phyloP scores from a whole-genome alignment of 2,888 invertebrate genomes.

The Rhamphomyia laevipes region DNA sequence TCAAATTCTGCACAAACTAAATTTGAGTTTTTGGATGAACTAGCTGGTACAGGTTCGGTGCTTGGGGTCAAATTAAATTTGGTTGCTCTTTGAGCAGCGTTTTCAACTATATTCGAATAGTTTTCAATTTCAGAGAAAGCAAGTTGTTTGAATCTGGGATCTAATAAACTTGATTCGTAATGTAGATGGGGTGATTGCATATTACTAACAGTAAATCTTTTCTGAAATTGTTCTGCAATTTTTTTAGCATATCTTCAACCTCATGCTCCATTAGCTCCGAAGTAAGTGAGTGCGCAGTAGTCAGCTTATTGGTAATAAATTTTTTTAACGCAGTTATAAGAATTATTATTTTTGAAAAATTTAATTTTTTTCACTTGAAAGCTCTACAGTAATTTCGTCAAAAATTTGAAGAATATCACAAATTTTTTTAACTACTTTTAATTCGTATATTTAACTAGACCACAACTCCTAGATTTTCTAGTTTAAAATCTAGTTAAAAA shows the following conservation, averaged over 20 bases:
- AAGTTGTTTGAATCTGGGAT: constrained; percentile 17
- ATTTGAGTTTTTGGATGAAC: neutral
- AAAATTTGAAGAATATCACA: constrained; percentile 5
- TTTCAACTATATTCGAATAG: no score
- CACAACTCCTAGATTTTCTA: no score
- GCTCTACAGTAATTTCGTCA: neutral
- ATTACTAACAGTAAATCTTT: neutral
- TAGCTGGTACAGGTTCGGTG: neutral
- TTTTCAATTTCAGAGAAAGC: constrained; percentile 7
- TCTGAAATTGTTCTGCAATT: neutral
- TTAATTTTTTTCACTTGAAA: neutral
- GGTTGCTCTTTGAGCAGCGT: neutral
- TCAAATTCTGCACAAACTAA: neutral
- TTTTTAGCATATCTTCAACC: no score
- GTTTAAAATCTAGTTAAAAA: no score
- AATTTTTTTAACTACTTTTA: no score
- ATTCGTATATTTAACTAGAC: no score
- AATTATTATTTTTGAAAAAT: neutral
- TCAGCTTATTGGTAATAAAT: constrained; percentile 8
- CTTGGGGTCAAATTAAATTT: neutral
- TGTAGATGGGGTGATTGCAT: neutral
- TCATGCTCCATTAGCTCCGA: no score
- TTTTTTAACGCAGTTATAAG: constrained; percentile 5
- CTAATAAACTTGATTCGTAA: constrained; percentile 16
- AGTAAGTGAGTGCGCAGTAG: constrained; percentile 5